A percentile compares a stretch with the other conserved stretches of the same genome.
phyloP scores from a whole-genome alignment of 2,888 invertebrate species.

The Phaedon cochleariae region DNA sequence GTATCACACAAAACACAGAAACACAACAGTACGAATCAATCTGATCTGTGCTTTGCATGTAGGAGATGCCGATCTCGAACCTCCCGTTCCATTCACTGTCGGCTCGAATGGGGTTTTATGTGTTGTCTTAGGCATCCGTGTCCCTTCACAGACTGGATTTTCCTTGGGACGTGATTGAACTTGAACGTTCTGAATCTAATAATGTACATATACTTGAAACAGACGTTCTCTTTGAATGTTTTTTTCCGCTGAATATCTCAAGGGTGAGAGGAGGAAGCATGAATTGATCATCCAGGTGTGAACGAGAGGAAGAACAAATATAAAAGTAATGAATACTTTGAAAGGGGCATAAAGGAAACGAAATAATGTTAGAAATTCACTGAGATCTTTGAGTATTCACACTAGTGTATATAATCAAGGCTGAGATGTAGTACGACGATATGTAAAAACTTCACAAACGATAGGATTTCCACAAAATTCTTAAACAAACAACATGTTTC shows the following conservation, averaged over 20 bases:
- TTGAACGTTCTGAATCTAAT: background rate
- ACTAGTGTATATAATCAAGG: too few species aligned
- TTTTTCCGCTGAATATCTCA: background rate
- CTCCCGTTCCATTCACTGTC: conserved; percentile 1
- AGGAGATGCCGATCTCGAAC: background rate
- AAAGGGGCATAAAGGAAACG: too few species aligned
- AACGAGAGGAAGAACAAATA: background rate
- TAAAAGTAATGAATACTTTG: background rate
- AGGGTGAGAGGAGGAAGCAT: too few species aligned
- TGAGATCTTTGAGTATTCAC: too few species aligned
- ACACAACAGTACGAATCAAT: conserved; percentile 11
- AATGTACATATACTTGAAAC: background rate
- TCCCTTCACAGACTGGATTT: background rate
- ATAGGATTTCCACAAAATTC: too few species aligned
- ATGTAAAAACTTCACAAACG: too few species aligned
- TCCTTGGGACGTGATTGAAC: background rate
- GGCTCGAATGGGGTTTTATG: conserved; percentile 9
- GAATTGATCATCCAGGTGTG: background rate
- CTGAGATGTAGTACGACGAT: too few species aligned
- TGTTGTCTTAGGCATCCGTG: conserved; percentile 14
- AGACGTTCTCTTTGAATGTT: conserved; percentile 4
- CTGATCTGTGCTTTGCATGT: conserved; percentile 14
- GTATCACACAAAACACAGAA: background rate
- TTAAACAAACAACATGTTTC: too few species aligned
- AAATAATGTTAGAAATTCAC: too few species aligned